Base-by-base conservation (phyloP, 1,140 invertebrate genomes). In the Neomicropteryx cornuta region DNA sequence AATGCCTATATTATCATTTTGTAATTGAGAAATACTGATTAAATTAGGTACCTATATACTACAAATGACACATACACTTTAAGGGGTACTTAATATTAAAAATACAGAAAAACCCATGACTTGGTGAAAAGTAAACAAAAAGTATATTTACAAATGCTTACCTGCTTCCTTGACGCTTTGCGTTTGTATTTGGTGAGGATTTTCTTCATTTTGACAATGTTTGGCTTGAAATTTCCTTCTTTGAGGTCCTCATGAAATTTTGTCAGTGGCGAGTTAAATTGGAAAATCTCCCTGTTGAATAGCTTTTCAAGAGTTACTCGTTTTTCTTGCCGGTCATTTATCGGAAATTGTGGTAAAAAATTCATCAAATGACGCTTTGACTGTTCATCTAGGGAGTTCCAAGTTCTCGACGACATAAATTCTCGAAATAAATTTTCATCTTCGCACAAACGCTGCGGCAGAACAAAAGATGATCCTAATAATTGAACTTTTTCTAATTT, bases 211-310 rank as follows among this genome's bases (percentile, higher is more conserved):
- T 55, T 56, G 18, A 59, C 60, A 27, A 69, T 66, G 41, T 71
- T 69, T 18, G 68, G 66, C 30, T 63, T 44, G 45, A 68, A 76
- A 46, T 70, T 64, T 11, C 77, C 79, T 53, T 71, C 71, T 67
- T 66, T 71, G 27, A 82, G 50, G 39, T 76, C 67, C 4, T 60
- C 57, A 37, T 73, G 70, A 49, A 81, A 78, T 17, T 75, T 56
- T 20, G 63, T 53, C 11, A 81, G 47, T 18, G 78, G 79, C 52
- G 70, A 77, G 32, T 65, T 69, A 67, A 79, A 80, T 23, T 70
- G 68, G 48, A 82, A 74, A 47, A 66, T 72, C 42, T 77, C 71
- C 43, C 72, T 62, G 41, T 54, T 58, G 48, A 82, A 77, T 18
- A 82, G 53, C 49, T 56, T 68, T 47, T 65, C 60, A 19, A 78